Evolutionary conservation across 2,888 invertebrate genomes (phyloP).

Genomic region (Falcaria lacertinaria): DNA sequence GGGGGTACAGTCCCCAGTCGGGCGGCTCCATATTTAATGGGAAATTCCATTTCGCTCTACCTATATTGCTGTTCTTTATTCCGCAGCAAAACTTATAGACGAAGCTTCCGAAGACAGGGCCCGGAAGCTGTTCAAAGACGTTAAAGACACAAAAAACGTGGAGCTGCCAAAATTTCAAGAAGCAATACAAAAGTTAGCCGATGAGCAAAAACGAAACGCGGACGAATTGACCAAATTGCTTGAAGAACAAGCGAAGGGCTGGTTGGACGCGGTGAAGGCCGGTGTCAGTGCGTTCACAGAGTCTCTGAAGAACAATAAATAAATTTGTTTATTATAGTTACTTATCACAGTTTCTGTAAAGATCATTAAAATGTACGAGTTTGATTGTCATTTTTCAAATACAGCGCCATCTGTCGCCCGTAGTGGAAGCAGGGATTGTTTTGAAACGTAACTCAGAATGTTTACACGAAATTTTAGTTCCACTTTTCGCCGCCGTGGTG

Average conservation of each 20-base stretch:
- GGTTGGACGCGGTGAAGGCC: background rate
- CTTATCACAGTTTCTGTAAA: background rate
- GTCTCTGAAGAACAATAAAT: background rate
- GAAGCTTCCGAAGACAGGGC: constrained; percentile 28
- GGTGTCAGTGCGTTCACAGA: background rate
- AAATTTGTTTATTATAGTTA: no score
- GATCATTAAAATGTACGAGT: no score
- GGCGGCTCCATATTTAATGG: no score
- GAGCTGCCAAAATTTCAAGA: constrained; percentile 36
- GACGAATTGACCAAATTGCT: constrained; percentile 31
- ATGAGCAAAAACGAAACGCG: constrained; percentile 30
- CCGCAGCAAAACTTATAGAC: constrained; percentile 35
- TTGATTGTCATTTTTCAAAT: no score
- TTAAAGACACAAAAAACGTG: constrained; percentile 19
- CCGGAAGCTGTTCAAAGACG: constrained; percentile 29
- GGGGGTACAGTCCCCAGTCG: no score
- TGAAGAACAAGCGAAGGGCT: background rate
- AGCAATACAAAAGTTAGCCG: constrained; percentile 29
- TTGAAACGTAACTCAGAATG: no score
- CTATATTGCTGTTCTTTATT: background rate
- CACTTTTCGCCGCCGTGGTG: no score
- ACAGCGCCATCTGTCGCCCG: no score
- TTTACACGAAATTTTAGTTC: no score
- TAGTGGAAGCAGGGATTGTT: no score
- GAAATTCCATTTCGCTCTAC: no score